These are phyloP conservation scores for Geophilus truncorum DNA, from an alignment of 2,888 invertebrate species.

Conservation along the genomic window DNA sequence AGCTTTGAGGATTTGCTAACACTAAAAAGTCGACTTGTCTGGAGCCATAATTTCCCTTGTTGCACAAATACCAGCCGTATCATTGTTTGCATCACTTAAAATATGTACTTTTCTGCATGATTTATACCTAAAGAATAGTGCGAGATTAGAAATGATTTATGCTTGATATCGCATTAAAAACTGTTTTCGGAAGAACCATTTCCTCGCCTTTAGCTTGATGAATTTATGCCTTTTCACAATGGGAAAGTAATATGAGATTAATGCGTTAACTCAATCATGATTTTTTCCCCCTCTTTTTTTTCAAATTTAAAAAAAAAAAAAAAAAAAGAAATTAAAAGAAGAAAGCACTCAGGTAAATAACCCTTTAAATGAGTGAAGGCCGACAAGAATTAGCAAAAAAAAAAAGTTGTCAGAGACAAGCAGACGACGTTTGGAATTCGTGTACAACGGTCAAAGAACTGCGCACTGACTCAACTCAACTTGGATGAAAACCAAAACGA, in stretches of 20 bases:
- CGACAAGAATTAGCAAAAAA: neutral
- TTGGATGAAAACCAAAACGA: neutral
- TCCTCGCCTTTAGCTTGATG: neutral
- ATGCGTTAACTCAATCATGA: neutral
- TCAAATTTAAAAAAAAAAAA: too few relatives aligned
- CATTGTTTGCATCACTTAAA: too few relatives aligned
- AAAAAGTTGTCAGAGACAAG: slow-evolving; percentile 1
- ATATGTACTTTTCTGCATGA: neutral
- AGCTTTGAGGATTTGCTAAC: neutral
- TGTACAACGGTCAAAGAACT: neutral
- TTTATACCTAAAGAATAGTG: neutral
- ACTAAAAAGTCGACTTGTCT: neutral
- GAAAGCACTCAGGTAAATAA: neutral
- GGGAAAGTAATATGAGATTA: neutral
- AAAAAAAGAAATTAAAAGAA: neutral
- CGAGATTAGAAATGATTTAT: slow-evolving; percentile 8
- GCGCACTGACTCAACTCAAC: neutral
- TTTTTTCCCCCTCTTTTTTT: too few relatives aligned
- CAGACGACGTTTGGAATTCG: neutral
- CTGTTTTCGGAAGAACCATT: neutral
- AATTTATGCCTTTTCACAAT: neutral
- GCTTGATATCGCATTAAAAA: neutral
- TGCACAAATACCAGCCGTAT: neutral
- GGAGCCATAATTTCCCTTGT: neutral
- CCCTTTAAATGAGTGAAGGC: neutral